Evolutionary conservation across 2,797 vertebrate species (phyloP).

Genomic region (Lagothrix lagotricha): DNA sequence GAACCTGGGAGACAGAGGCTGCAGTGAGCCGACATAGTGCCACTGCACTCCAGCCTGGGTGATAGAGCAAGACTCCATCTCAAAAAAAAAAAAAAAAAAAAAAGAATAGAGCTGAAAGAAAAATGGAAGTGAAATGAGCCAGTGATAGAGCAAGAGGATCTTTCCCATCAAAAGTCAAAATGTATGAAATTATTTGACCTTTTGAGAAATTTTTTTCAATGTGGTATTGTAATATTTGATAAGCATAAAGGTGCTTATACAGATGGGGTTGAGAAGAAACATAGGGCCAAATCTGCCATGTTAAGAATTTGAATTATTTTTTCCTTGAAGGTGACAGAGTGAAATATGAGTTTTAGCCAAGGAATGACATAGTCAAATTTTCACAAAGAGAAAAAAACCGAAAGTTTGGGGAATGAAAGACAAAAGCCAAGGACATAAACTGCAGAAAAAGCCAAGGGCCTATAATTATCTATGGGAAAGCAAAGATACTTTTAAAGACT

Average conservation of each 20-base stretch:
- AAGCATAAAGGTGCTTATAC: neutral
- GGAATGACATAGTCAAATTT: neutral
- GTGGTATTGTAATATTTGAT: neutral
- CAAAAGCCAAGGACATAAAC: neutral
- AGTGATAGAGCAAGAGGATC: neutral
- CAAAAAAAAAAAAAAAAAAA: too few species aligned
- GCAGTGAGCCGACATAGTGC: too few species aligned
- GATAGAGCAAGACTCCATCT: too few species aligned
- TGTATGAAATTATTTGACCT: neutral
- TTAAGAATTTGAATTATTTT: neutral
- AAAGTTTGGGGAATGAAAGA: neutral
- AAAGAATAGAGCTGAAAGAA: neutral
- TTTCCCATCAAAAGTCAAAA: neutral
- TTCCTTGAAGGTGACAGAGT: neutral
- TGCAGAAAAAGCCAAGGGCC: neutral
- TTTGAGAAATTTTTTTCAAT: neutral
- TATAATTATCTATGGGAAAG: neutral
- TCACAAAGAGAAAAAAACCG: neutral
- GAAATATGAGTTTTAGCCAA: neutral
- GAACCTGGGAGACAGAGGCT: too few species aligned
- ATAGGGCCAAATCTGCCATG: neutral
- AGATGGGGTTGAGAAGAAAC: neutral
- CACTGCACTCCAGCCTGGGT: too few species aligned
- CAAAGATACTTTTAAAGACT: neutral
- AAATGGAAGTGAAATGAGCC: neutral